Conservation (phyloP, 2,797 vertebrate genomes). For the Acipenser transmontanus region DNA sequence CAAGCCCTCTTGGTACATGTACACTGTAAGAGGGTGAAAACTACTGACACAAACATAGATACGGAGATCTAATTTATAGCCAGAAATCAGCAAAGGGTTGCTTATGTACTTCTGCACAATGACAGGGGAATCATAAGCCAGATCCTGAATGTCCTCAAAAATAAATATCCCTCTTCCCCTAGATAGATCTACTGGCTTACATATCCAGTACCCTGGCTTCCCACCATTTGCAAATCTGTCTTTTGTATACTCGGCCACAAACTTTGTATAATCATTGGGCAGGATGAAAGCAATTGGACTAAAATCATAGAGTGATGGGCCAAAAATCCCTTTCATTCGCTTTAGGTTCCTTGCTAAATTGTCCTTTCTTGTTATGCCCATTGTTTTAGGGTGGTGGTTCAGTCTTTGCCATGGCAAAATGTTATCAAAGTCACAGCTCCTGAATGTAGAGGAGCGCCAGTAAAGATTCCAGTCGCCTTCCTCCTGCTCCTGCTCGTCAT, state of each 20-base stretch:
- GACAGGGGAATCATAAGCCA: slow-evolving; percentile 58
- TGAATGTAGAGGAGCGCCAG: slow-evolving; percentile 59
- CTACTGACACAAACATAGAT: slow-evolving; percentile 71
- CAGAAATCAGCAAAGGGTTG: slow-evolving; percentile 65
- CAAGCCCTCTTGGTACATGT: slow-evolving; percentile 67
- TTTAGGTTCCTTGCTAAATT: slow-evolving; percentile 59
- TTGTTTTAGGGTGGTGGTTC: slow-evolving; percentile 70
- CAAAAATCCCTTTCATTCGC: slow-evolving; percentile 58
- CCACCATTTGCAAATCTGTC: slow-evolving; percentile 32
- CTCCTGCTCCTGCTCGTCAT: slow-evolving; percentile 40
- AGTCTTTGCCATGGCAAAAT: slow-evolving; percentile 74
- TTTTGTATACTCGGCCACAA: slow-evolving; percentile 56
- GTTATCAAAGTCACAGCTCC: slow-evolving; percentile 45
- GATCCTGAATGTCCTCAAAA: slow-evolving; percentile 62
- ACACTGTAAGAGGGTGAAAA: slow-evolving; percentile 68
- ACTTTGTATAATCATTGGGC: slow-evolving; percentile 63
- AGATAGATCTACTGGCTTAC: slow-evolving; percentile 68
- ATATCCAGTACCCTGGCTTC: slow-evolving; percentile 62
- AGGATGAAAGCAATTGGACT: slow-evolving; percentile 63
- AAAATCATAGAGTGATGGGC: slow-evolving; percentile 58
- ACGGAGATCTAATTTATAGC: slow-evolving; percentile 73
- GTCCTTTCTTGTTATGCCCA: slow-evolving; percentile 68
- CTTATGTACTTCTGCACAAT: slow-evolving; percentile 71
- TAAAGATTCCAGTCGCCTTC: slow-evolving; percentile 69
- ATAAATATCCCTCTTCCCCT: slow-evolving; percentile 67